Evolutionary conservation across 2,113 vertebrate genomes (phyloP), one percentile per base, ranked within the genome.

Genomic region (Gymnogyps californianus): DNA sequence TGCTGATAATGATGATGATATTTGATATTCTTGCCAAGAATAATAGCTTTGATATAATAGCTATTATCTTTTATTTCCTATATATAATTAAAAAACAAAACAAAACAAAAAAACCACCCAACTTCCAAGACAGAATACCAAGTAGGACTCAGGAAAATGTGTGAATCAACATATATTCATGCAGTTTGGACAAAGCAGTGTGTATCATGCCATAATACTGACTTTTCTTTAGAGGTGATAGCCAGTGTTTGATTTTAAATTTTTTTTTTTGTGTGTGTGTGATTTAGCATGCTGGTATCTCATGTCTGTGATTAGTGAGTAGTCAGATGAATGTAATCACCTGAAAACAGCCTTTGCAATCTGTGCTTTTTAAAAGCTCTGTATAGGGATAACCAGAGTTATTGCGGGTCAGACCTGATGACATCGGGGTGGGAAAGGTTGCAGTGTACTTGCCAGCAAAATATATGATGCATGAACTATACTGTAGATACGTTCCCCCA

Each of bases 21-120:
- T 58, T 94, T 88, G 4, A 64, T 86, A 52, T 64, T 83, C 76
- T 90, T 95, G 82, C 75, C 90, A 92, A 94, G 64, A 93, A 93
- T 51, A 96, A 94, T 77, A 94, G 25, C 87, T 96, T 87, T 94
- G 44, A 64, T 84, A 34, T 71, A 70, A 75, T 64, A 64, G 74
- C 87, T 64, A 6, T 82, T 74, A 49, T 79, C 38, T 80, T 94
- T 51, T 55, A 29, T 87, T 95, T 90, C 19, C 51, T 57, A 44
- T 34, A 51, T 80, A n/a, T 59, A 61, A 34, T 58, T 49, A 44
- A 74, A 84, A 89, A 77, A 10, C 8, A 61, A 64, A 74, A 32
- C 25, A 34, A 78, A 90, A 46, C 7, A 11, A 83, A 65, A 64
- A 52, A 10, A 1, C 2, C 13, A 34, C 28, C 7, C 29, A 77